Evolutionary conservation across 2,113 vertebrate species (phyloP).

Genomic region (Spizaetus ornatus): DNA sequence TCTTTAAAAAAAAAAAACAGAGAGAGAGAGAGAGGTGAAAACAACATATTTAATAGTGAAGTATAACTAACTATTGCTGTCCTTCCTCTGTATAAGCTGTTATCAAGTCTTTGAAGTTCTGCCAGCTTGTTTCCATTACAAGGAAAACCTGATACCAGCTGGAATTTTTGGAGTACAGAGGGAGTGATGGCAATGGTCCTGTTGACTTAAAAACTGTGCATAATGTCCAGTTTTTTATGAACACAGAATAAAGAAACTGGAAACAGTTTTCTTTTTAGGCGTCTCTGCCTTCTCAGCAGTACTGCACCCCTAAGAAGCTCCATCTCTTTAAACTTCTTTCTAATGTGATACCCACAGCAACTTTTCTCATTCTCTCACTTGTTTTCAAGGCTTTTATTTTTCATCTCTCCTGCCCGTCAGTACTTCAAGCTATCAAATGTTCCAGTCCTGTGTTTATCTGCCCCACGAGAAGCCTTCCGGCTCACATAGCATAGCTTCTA

Average conservation of each 20-base stretch:
- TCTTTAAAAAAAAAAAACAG: neutral
- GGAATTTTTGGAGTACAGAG: slow-evolving; percentile 45
- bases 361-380: neutral
- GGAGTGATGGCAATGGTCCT: neutral
- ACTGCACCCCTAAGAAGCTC: neutral
- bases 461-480: neutral
- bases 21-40: neutral
- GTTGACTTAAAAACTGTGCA: neutral
- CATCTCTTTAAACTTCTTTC: neutral
- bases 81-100: slow-evolving; percentile 8
- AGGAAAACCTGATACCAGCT: slow-evolving; percentile 55
- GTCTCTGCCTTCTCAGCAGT: neutral
- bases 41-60: neutral
- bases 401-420: neutral
- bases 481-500: neutral
- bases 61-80: neutral
- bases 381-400: neutral
- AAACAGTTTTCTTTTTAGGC: neutral
- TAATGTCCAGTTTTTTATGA: neutral
- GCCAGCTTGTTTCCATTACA: slow-evolving; percentile 62
- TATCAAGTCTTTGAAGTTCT: slow-evolving; percentile 54
- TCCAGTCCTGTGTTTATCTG: slow-evolving; percentile 33
- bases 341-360: neutral
- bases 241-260: neutral
- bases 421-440: slow-evolving; percentile 13